Evolutionary conservation across 2,797 vertebrate genomes (phyloP).

Genomic region (Sebastes hopkinsi): DNA sequence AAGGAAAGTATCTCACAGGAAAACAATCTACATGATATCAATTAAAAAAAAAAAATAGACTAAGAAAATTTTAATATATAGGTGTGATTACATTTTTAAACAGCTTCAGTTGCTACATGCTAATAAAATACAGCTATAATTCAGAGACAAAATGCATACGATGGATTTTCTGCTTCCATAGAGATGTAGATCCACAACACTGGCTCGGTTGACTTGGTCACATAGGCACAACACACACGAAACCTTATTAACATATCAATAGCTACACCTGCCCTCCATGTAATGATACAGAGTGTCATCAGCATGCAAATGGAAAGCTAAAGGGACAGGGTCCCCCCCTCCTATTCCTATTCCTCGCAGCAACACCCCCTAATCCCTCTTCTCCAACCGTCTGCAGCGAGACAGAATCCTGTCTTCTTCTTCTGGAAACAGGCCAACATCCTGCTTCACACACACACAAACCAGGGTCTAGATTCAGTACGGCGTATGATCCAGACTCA

Average conservation of each 20-base stretch:
- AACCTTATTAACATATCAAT: slow-evolving; percentile 71
- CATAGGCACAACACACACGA: slow-evolving; percentile 42
- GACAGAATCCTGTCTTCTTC: slow-evolving; percentile 70
- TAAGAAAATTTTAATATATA: background rate
- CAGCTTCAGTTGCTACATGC: background rate
- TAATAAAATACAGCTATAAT: background rate
- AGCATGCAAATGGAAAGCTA: slow-evolving; percentile 65
- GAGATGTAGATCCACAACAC: slow-evolving; percentile 15
- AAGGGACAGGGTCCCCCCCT: slow-evolving; percentile 36
- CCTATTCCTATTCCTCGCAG: slow-evolving; percentile 42
- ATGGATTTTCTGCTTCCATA: background rate
- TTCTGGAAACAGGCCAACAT: slow-evolving; percentile 65
- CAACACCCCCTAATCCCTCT: slow-evolving; percentile 43
- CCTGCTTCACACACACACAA: slow-evolving; percentile 53
- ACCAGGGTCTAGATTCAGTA: slow-evolving; percentile 11
- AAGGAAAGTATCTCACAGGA: background rate
- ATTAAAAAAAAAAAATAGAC: background rate
- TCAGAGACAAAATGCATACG: background rate
- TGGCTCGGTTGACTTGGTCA: slow-evolving; percentile 33
- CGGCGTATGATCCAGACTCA: background rate
- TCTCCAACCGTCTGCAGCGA: slow-evolving; percentile 46
- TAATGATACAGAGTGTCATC: slow-evolving; percentile 60
- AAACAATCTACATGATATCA: background rate
- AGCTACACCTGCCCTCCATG: slow-evolving; percentile 71
- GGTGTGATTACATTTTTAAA: background rate